Evolutionary conservation across 1,140 invertebrate species (phyloP).

Genomic region (Calephelis nemesis): DNA sequence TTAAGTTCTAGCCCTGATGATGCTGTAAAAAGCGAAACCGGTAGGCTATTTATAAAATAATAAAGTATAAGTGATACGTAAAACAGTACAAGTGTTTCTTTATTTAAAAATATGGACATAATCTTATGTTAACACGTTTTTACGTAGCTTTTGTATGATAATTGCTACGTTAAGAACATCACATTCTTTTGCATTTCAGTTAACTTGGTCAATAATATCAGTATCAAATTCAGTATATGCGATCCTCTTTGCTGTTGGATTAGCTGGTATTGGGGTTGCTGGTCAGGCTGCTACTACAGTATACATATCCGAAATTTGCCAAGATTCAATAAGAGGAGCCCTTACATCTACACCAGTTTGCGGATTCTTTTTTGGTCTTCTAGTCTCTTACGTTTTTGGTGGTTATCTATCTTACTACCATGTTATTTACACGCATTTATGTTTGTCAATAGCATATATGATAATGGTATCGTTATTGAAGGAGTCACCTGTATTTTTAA

Average conservation of each 20-base stretch:
- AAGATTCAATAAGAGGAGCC: no score
- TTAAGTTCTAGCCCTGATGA: no score
- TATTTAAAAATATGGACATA: no score
- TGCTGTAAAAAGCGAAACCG: no score
- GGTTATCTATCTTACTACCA: slow-evolving; percentile 49
- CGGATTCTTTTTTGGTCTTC: slow-evolving; percentile 50
- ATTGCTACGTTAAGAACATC: no score
- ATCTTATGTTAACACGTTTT: no score
- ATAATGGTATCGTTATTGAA: slow-evolving; percentile 47
- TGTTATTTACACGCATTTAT: slow-evolving; percentile 50
- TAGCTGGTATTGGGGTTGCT: slow-evolving; percentile 51
- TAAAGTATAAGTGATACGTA: no score
- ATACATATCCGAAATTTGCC: no score
- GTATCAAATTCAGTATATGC: slow-evolving; percentile 43
- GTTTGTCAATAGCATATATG: slow-evolving; percentile 50
- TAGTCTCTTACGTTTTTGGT: slow-evolving; percentile 55
- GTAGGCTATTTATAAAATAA: no score
- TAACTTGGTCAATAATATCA: slow-evolving; percentile 53
- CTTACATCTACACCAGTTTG: slow-evolving; percentile 31
- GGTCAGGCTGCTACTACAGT: slow-evolving; percentile 39
- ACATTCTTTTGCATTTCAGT: slow-evolving; percentile 36
- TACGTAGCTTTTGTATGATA: no score
- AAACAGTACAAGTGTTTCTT: no score
- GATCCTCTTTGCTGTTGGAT: slow-evolving; percentile 40
- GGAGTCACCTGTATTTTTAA: slow-evolving; percentile 58